Base-by-base conservation (phyloP, 2,888 invertebrate species). In the Hirtodrosophila cameraria region DNA sequence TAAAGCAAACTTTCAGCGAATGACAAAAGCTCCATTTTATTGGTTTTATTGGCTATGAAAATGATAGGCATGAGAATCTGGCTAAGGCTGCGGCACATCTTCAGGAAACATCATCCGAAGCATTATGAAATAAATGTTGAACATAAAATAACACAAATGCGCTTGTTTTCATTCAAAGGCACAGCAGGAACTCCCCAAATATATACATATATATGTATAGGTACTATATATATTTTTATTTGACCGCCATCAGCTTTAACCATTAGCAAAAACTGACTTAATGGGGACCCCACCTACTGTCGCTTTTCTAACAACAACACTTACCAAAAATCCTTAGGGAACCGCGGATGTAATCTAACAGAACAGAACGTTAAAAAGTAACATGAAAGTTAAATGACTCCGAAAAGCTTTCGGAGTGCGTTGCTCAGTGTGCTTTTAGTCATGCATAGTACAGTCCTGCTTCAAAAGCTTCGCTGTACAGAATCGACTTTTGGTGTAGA, bases 51-150 rank as follows among this genome's bases (percentile, higher is more conserved):
- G 1, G 9, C 12, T 16, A 18, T 15, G 8, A 25, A 7, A 66
- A 73, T 85, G 76, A 55, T 39, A 23, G 55, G 39, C 6, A 45
- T 53, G 23, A 38, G 36, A 50, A 46, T 18, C 39, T 15, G 38
- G 49, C 16, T 28, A 36, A 28, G 25, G 45, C 35, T 49, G 60
- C 35, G 45, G 60, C 36, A 52, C 53, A 50, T 63, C 72, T 53
- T 52, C 52, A 50, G 18, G n/a, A n/a, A n/a, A n/a, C n/a, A 52
- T 38, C 60, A 58, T 50, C 36, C 23, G 36, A 54, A 65, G 41
- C 43, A 53, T 53, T 55, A 60, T 76, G 38, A 72, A 83, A 83
- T 79, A 86, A 83, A 86, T 79, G 86, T 80, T 75, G 8, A 79
- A 68, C 76, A 75, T 67, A 39, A 45, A 75, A 55, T 31, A 45